These are phyloP conservation scores for Bolinopsis microptera DNA, from an alignment of 37 sponge, comb jelly and placozoan species.

Conservation along the genomic window DNA sequence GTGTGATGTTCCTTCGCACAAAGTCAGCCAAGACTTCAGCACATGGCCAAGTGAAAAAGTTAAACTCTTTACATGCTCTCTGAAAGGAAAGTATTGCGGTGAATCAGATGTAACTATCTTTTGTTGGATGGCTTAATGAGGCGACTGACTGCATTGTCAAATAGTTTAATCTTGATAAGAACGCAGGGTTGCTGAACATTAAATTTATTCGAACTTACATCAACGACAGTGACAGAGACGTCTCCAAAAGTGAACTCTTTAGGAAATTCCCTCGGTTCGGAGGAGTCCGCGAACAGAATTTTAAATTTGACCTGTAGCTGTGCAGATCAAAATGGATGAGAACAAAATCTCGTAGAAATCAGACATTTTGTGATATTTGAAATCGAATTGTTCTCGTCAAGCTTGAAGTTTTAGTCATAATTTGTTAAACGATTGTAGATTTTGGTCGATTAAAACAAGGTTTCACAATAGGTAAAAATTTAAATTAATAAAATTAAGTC, in stretches of 20 bases:
- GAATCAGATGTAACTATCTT: no score
- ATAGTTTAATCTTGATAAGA: no score
- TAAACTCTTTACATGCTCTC: constrained; percentile 73
- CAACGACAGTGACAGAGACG: neutral
- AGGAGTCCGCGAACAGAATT: neutral
- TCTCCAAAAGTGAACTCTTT: constrained; percentile 15
- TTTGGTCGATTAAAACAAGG: neutral
- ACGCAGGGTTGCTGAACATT: no score
- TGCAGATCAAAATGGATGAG: no score
- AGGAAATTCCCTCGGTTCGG: constrained; percentile 1
- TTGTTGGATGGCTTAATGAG: no score
- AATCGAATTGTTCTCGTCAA: no score
- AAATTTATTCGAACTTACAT: no score
- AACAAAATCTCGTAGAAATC: no score
- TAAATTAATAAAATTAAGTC: neutral
- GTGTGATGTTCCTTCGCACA: neutral
- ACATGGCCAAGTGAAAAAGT: constrained; percentile 92
- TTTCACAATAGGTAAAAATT: constrained; percentile 19
- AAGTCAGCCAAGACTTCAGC: constrained; percentile 80
- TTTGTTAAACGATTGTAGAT: no score
- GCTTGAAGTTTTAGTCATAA: no score
- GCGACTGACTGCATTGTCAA: no score
- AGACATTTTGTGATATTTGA: no score
- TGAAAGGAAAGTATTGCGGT: constrained; percentile 20
- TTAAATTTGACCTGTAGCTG: neutral